Evolutionary conservation across 2,797 vertebrate species (phyloP), one percentile per base, ranked within the genome.

Genomic region (Vireo griseus): DNA sequence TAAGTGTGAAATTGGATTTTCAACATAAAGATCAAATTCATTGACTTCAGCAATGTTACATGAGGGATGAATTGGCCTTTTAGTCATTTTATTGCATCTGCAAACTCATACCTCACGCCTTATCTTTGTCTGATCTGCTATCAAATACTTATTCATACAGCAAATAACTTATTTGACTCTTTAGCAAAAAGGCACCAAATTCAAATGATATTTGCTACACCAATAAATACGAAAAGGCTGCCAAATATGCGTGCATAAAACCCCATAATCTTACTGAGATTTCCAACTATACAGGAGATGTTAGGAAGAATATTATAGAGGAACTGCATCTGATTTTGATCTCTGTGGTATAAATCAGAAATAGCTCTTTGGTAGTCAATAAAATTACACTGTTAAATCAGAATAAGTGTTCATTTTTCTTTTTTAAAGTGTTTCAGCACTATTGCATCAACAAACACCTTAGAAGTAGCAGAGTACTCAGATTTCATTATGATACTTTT

Each of bases 1-100:
- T 95, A 96, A 88, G 93, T 95, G 94, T 97, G 95, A 96, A 96
- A 96, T 95, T 95, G 94, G 94, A 96, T 97, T 96, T 96, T 94
- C 86, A 92, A 93, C 88, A 76, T 94, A 85, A 96, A 95, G 93
- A 96, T 93, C 83, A 95, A 96, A 96, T 95, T 96, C 88, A 92
- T 95, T 96, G 92, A 95, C 88, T 97, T 92, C 74, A 79, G 45
- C 0, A 2, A 90, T 92, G 80, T 95, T 94, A 90, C 90, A 90
- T 75, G 67, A 82, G 80, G 80, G 55, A 90, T 90, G 94, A 95
- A 96, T 95, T 78, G 83, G 83, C 88, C 92, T 96, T 88, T 95
- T 88, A 95, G 93, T 94, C 11, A 88, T 94, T 95, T 96, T 82
- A 95, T 86, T 90, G 80, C 86, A 95, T 88, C 83, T 93, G 63